Base-by-base conservation (phyloP, 2,888 invertebrate genomes). In the Drosophila parthenogenetica region DNA sequence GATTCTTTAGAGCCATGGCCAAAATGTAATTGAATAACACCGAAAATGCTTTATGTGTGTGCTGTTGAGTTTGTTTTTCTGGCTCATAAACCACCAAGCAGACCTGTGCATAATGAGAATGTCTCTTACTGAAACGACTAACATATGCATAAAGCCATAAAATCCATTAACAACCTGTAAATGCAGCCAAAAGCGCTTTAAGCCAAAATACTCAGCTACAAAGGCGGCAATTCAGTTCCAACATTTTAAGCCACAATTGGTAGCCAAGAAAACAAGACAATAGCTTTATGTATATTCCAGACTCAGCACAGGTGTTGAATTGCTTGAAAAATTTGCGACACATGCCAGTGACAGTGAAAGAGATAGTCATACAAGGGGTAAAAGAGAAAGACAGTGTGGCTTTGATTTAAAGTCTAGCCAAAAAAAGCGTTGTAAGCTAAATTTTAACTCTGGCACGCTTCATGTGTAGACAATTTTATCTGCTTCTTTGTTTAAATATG, bases 101-200 rank as follows among this genome's bases (percentile, higher is more conserved):
- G 55, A 22, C 53, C 25, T 17, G 35, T 13, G 35, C 13, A 53
- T 55, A 55, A 45, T 35, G 57, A 63, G 73, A 73, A 64, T 43
- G 17, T n/a, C 45, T 60, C 53, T 32, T 7, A 51, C 61, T 53
- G 50, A 19, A 51, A 40, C 54, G 42, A 50, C 58, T 58, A 68
- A 39, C 32, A n/a, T 48, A 50, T 46, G 43, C 51, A 48, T 59
- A 59, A 14, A 7, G 37, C 39, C 79, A 86, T 88, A 86, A 86
- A 88, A 69, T 68, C 69, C 77, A 87, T 88, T 87, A 88, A 73
- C 87, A 76, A 75, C 40, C 70, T 81, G 86, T 74, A 84, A 86
- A 80, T 84, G 79, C 79, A 77, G 61, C 62, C 45, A 11, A 19
- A 19, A 53, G 48, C n/a, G 49, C 32, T 32, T 43, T 5, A 8